Conservation (phyloP, 2,888 invertebrate genomes). For the Sminthurides aquaticus region DNA sequence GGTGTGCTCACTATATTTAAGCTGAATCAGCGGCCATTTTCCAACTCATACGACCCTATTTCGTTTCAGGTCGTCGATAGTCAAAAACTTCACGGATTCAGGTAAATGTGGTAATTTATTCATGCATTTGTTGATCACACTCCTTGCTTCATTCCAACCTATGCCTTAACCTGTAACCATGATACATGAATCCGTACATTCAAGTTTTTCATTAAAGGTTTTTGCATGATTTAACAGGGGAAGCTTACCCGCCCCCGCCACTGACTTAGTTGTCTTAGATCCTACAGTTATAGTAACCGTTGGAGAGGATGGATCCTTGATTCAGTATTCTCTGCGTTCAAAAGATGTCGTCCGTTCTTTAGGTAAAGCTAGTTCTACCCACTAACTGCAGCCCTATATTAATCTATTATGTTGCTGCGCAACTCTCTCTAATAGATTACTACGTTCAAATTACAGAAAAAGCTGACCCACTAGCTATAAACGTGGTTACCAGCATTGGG, state of each 20-base stretch:
- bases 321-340: conserved; percentile 24
- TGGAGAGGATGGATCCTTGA: conserved; percentile 41
- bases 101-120: no score
- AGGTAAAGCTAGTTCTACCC: conserved; percentile 14
- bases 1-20: conserved; percentile 19
- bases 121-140: no score
- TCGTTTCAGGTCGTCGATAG: conserved; percentile 13
- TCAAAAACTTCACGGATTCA: neutral
- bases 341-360: conserved; percentile 22
- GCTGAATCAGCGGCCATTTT: conserved; percentile 2
- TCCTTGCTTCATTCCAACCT: no score
- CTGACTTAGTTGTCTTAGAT: conserved; percentile 28
- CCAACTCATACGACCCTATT: conserved; percentile 2
- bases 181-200: neutral
- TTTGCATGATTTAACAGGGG: no score
- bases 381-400: neutral
- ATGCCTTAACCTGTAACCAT: no score
- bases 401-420: no score
- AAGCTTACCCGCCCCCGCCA: conserved; percentile 24
- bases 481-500: conserved; percentile 25
- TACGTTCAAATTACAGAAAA: conserved; percentile 29
- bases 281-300: conserved; percentile 27
- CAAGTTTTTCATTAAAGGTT: neutral
- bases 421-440: no score
- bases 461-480: conserved; percentile 35